Evolutionary conservation across 2,888 invertebrate genomes (phyloP).

Genomic region (Petrolisthes manimaculis): DNA sequence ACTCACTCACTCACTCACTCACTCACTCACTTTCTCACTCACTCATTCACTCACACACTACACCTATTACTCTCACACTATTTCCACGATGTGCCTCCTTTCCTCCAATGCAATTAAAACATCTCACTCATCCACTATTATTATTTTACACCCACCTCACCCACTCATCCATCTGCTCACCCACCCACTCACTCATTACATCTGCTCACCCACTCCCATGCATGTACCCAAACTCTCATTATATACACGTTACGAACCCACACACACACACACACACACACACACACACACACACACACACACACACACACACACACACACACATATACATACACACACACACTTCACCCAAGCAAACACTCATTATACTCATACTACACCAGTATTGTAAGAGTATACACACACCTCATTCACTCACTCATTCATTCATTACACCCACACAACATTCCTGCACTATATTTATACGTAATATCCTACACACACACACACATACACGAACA

Average conservation of each 20-base stretch:
- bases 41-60: too few relatives aligned
- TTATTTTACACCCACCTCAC: background rate
- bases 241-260: constrained; percentile 4
- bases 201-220: background rate
- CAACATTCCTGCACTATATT: too few relatives aligned
- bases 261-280: constrained; percentile 23
- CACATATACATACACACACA: constrained; percentile 27
- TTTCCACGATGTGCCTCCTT: too few relatives aligned
- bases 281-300: constrained; percentile 28
- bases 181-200: background rate
- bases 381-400: too few relatives aligned
- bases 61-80: too few relatives aligned
- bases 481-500: constrained; percentile 15
- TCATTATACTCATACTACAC: background rate
- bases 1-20: too few relatives aligned
- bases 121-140: too few relatives aligned
- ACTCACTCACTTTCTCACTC: too few relatives aligned
- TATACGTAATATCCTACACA: background rate
- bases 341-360: background rate
- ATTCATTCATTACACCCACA: background rate
- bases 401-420: background rate
- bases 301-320: constrained; percentile 13
- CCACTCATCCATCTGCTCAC: background rate
- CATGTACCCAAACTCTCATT: background rate
- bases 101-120: too few relatives aligned